Evolutionary conservation across 1,140 invertebrate species (phyloP), one percentile per base, ranked within the genome.

Genomic region (Eulimnadia texana): DNA sequence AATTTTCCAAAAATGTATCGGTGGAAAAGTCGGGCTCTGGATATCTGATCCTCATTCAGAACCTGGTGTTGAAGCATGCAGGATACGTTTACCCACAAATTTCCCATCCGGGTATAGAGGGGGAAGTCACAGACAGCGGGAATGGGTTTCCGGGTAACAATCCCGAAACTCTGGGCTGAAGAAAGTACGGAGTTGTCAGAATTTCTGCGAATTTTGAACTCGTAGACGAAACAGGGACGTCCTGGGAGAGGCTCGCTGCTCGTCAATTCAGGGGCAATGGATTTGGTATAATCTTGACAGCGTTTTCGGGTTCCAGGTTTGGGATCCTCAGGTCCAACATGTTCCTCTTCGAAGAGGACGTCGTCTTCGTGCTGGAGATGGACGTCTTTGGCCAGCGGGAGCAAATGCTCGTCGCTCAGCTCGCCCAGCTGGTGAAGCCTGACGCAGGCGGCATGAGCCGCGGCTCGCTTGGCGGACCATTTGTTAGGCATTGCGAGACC

Each of bases 351-450:
- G 50, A 75, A 70, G 58, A 72, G 71, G 66, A 79, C 78, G 29
- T 72, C 69, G 52, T 77, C 73, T 65, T 79, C 77, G 25, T 77
- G 62, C 23, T 73, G 70, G 54, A 77, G 76, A 71, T 70, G 78
- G 80, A 87, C 78, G 64, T 82, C 92, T 72, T 94, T 95, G 1
- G 89, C 89, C 63, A 95, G 84, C 1, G 93, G 93, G 68, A 89
- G 77, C 53, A 97, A 72, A 71, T 90, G 79, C 13, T 57, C 16
- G 69, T 93, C 84, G 69, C 93, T 84, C 25, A 99, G 74, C 76
- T 99, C 96, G 24, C 86, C 86, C 51, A 80, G 79, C 68, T 78
- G 78, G 71, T 96, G 90, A 1, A 98, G 74, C 53, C 85, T 79
- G 63, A 85, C 75, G 67, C 91, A 93, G 16, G 86, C 81, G 71